Conservation (phyloP, 2,888 invertebrate species). For the Mimachlamys varia region DNA sequence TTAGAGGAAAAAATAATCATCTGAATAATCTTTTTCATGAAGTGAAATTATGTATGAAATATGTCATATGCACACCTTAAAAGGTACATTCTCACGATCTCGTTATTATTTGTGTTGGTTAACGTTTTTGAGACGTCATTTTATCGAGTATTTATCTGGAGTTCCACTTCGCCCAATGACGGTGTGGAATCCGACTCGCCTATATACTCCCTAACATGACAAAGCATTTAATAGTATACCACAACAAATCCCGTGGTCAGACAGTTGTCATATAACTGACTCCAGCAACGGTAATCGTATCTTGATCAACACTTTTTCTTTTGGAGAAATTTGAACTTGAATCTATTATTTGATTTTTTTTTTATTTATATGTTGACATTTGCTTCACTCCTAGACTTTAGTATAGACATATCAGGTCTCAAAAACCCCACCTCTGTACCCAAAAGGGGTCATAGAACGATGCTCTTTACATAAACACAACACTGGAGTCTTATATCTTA, state of each 20-base stretch:
- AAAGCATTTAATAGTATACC: not conserved
- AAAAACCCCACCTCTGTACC: not conserved
- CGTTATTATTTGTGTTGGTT: not conserved
- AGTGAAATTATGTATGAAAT: not conserved
- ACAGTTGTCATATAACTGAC: not conserved
- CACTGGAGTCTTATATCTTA: no score
- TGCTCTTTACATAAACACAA: no score
- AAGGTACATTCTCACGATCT: not conserved
- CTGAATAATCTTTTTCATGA: not conserved
- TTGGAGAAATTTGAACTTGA: not conserved
- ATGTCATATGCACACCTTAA: not conserved
- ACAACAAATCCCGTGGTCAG: not conserved
- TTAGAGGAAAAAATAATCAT: not conserved
- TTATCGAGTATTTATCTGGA: not conserved
- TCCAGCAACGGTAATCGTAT: not conserved
- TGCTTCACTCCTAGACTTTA: not conserved
- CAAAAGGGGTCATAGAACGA: not conserved
- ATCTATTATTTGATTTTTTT: not conserved
- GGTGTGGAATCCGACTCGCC: not conserved
- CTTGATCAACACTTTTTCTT: not conserved
- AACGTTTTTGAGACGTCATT: not conserved
- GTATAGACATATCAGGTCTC: not conserved
- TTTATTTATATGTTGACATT: not conserved
- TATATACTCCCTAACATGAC: no score
- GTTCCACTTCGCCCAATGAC: not conserved